These are phyloP conservation scores for Brachionichthys hirsutus DNA, from an alignment of 2,113 vertebrate genomes.

Conservation along the genomic window DNA sequence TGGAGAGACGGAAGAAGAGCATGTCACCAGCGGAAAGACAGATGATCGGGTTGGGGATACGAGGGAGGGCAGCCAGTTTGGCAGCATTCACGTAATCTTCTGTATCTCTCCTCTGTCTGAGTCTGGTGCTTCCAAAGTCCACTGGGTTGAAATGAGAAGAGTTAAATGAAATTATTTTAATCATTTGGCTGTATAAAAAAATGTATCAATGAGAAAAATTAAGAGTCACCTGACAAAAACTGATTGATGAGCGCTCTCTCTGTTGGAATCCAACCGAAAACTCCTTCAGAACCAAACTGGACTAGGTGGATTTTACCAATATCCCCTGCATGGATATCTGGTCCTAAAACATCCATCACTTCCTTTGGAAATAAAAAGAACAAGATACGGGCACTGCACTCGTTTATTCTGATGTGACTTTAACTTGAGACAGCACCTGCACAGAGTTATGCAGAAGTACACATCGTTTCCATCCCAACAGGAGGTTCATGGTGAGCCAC, in stretches of 20 bases:
- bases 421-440: no score
- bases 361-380: conserved; percentile 69
- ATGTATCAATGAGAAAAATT: background rate
- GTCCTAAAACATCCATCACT: conserved; percentile 80
- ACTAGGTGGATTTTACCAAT: conserved; percentile 81
- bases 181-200: background rate
- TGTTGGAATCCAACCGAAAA: conserved; percentile 85
- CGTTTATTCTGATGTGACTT: background rate
- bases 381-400: background rate
- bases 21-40: conserved; percentile 84
- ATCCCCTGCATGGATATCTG: conserved; percentile 76
- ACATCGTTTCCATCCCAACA: no score
- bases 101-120: conserved; percentile 44
- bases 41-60: conserved; percentile 85
- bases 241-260: conserved; percentile 68
- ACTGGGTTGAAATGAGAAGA: background rate
- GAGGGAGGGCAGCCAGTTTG: conserved; percentile 48
- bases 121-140: no score
- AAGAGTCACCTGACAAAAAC: conserved; percentile 79
- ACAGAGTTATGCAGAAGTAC: no score
- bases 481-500: no score
- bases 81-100: conserved; percentile 7
- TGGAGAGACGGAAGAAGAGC: conserved; percentile 86
- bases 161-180: background rate
- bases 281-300: conserved; percentile 80